Evolutionary conservation across 2,888 invertebrate species (phyloP).

Genomic region (Aricia artaxerxes): DNA sequence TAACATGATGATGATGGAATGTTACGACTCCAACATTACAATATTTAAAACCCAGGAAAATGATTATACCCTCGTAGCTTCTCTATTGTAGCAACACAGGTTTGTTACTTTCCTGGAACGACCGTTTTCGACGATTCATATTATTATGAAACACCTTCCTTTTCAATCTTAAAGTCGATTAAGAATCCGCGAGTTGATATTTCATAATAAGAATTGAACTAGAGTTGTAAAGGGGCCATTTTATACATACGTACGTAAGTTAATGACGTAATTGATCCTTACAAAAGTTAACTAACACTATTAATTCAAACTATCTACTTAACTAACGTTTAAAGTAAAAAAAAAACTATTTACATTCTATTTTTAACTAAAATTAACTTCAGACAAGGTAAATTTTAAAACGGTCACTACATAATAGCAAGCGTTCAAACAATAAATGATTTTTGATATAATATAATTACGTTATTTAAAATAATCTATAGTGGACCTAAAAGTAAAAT

Average conservation of each 20-base stretch:
- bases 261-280: neutral
- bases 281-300: neutral
- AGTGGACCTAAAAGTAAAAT: neutral
- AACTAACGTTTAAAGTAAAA: neutral
- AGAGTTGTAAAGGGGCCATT: neutral
- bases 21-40: neutral
- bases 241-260: neutral
- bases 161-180: no score
- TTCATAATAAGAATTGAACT: no score
- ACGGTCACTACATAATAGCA: neutral
- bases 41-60: neutral
- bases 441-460: neutral
- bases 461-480: neutral
- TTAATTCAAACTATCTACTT: neutral
- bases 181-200: no score
- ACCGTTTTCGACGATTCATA: no score
- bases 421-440: neutral
- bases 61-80: no score
- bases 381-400: neutral
- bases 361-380: neutral
- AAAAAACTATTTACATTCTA: neutral
- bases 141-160: no score
- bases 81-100: no score
- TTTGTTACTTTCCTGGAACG: no score
- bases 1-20: slow-evolving; percentile 7